Evolutionary conservation across 2,797 vertebrate genomes (phyloP).

Genomic region (Odontamblyopus lacepedii): DNA sequence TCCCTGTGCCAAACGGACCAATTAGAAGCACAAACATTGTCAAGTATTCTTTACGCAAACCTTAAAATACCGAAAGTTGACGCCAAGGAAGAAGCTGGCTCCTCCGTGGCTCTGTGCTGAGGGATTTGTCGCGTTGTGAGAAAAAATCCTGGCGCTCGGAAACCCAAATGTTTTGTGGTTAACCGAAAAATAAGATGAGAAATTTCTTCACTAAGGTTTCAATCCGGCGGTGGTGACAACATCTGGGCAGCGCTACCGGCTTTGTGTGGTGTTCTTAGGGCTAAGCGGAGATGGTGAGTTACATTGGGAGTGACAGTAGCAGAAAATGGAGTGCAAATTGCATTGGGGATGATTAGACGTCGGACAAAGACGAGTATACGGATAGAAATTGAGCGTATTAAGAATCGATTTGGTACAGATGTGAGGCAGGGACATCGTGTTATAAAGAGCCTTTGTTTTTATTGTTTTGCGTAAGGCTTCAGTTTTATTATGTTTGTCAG

Average conservation of each 20-base stretch:
- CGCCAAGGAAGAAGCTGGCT: conserved; percentile 2
- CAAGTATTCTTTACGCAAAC: not conserved
- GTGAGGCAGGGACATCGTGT: not conserved
- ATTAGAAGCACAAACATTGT: conserved; percentile 7
- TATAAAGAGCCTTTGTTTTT: conserved; percentile 7
- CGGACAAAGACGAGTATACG: not conserved
- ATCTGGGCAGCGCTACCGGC: conserved; percentile 16
- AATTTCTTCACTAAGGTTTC: conserved; percentile 22
- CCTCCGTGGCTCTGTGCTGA: not conserved
- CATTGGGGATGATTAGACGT: not conserved
- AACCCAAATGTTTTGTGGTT: conserved; percentile 28
- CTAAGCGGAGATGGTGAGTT: not conserved
- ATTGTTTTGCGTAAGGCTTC: not conserved
- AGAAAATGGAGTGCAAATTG: conserved; percentile 4
- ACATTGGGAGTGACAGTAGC: conserved; percentile 8
- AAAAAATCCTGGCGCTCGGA: conserved; percentile 10
- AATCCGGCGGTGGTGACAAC: conserved; percentile 17
- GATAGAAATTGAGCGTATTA: not conserved
- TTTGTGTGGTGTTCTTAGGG: conserved; percentile 20
- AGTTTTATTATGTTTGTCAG: not conserved
- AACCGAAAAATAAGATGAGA: conserved; percentile 33
- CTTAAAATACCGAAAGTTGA: not conserved
- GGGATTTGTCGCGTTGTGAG: conserved; percentile 15
- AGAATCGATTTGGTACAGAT: not conserved
- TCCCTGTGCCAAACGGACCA: not conserved